Percentiles rank a stretch among this genome's conserved stretches.
Conservation (phyloP, 2,797 vertebrate species). For the Danio jaintianensis region DNA sequence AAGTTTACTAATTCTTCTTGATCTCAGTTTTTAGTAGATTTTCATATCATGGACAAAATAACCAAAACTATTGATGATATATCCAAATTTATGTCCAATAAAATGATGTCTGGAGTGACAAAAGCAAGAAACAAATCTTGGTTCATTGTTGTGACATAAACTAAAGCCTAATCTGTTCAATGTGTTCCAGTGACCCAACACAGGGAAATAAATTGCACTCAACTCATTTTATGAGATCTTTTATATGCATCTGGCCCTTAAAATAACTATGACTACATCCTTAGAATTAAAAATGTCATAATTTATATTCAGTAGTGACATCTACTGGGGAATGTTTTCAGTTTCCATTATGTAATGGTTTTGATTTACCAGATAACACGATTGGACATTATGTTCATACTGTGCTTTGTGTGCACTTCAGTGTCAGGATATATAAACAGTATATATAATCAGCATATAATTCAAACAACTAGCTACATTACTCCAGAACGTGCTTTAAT, state of each 20-base stretch:
- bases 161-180: not conserved
- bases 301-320: conserved; percentile 33
- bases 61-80: not conserved
- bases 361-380: conserved; percentile 6
- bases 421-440: conserved; percentile 34
- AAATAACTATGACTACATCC: not conserved
- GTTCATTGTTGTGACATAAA: not conserved
- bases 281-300: not conserved
- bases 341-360: conserved; percentile 22
- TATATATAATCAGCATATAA: conserved; percentile 2
- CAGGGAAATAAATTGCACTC: not conserved
- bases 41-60: not conserved
- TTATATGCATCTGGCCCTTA: not conserved
- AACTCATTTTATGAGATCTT: not conserved
- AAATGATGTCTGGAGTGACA: not conserved
- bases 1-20: too few species aligned
- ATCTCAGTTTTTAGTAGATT: not conserved
- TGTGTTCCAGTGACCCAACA: not conserved
- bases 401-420: conserved; percentile 13
- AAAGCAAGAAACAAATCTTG: not conserved
- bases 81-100: not conserved
- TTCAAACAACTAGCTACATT: conserved; percentile 30
- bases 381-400: conserved; percentile 9
- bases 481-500: conserved; percentile 10
- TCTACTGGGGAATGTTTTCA: conserved; percentile 25